Evolutionary conservation across 2,113 vertebrate genomes (phyloP), one percentile per base, ranked within the genome.

Genomic region (Misgurnus mizolepis): DNA sequence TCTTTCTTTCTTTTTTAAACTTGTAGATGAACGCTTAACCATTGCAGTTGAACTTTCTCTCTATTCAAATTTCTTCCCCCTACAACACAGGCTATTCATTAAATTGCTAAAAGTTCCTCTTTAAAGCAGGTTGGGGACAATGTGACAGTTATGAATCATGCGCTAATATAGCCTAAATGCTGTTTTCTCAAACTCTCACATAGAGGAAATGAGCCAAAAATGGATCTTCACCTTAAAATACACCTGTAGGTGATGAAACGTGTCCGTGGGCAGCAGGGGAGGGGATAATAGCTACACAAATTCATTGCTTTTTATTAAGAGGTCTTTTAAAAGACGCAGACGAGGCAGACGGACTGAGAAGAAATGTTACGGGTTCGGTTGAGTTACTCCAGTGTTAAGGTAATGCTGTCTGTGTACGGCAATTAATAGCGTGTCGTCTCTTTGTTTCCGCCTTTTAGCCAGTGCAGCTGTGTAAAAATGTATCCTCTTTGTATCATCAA

Each of bases 191-290:
- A 53, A 69, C 18, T 61, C 41, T n/a, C 56, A 10, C 11, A 34
- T 8, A 66, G 47, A 34, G 62, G 34, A 72, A 77, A 76, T 27
- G n/a, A 22, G 55, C 39, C 55, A 27, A 66, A 77, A 73, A 47
- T 78, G 7, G 58, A 47, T 11, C 41, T 78, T 74, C 69, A 73
- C 50, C 49, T 70, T 67, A 69, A 66, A 65, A 66, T 76, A 69
- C 80, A 79, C 76, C 69, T 85, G 83, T 55, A 27, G 40, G 66
- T 62, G 55, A 64, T 45, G 76, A 68, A 56, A 75, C 55, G 58
- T 71, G 18, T 60, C 56, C 39, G 43, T 68, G 11, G 22, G 56
- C 70, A 68, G 67, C 56, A 56, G 22, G 15, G 41, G 55, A 47
- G 58, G 43, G 47, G 73, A 62, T n/a, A 53, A 34, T 7, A 39